These are phyloP conservation scores for Halictus rubicundus DNA, from an alignment of 1,140 invertebrate species.

Conservation along the genomic window DNA sequence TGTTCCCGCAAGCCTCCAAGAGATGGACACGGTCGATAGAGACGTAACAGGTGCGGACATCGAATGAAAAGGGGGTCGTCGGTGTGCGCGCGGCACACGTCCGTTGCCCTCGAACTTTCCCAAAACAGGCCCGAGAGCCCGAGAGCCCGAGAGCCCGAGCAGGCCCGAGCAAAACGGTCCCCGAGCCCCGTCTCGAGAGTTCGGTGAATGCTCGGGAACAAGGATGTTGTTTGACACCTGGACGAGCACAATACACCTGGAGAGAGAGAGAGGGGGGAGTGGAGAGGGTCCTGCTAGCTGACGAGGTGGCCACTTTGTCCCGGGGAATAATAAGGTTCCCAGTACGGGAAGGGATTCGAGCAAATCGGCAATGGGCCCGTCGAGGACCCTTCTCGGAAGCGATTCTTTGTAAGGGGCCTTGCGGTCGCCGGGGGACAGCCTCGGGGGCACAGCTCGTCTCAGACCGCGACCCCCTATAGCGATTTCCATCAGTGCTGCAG, in stretches of 20 bases:
- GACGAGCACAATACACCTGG: conserved; percentile 18
- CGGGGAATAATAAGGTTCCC: conserved; percentile 62
- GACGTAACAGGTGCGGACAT: conserved; percentile 55
- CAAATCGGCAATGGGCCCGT: conserved; percentile 31
- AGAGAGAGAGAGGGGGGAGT: conserved; percentile 23
- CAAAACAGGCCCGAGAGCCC: neutral
- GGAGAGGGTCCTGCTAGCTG: neutral
- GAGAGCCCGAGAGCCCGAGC: no score
- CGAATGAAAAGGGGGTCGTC: neutral
- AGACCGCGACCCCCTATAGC: conserved; percentile 42
- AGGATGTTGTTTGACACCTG: conserved; percentile 65
- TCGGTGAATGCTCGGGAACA: conserved; percentile 47
- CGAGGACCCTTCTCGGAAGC: conserved; percentile 33
- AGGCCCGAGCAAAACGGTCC: no score
- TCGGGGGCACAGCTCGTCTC: conserved; percentile 17
- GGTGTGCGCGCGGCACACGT: neutral
- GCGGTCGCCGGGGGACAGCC: conserved; percentile 45
- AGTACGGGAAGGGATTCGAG: conserved; percentile 34
- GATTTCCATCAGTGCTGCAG: conserved; percentile 34
- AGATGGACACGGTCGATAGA: conserved; percentile 59
- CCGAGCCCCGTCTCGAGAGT: neutral
- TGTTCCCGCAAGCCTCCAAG: conserved; percentile 20
- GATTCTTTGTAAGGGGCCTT: conserved; percentile 53
- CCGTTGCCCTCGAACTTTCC: conserved; percentile 20
- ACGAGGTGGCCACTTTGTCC: conserved; percentile 59